Percentiles rank a stretch among this genome's conserved stretches.
phyloP scores from a whole-genome alignment of 1,140 invertebrate genomes.

The honey bee (Apis mellifera) region Amel_HAv3.1 CM009943.2:8634501-8635000 shows the following conservation, averaged over 20 bases:
- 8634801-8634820: conserved; percentile 26
- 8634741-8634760: conserved; percentile 16
- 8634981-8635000: neutral
- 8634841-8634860: conserved; percentile 34
- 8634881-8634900: conserved; percentile 25
- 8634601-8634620: neutral
- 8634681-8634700: neutral
- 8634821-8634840: conserved; percentile 33
- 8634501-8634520: neutral
- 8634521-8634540: too few relatives aligned
- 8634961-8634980: conserved; percentile 13
- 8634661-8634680: neutral
- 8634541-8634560: neutral
- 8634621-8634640: too few relatives aligned
- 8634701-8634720: conserved; percentile 28
- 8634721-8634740: conserved; percentile 19
- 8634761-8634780: conserved; percentile 15
- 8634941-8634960: conserved; percentile 25
- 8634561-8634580: neutral
- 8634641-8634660: neutral
- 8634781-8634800: conserved; percentile 24
- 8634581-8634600: neutral
- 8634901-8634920: conserved; percentile 36
- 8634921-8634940: conserved; percentile 8
- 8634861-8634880: conserved; percentile 21